Base-by-base conservation (phyloP, 2,797 vertebrate species). In the Tolypeutes matacus region DNA sequence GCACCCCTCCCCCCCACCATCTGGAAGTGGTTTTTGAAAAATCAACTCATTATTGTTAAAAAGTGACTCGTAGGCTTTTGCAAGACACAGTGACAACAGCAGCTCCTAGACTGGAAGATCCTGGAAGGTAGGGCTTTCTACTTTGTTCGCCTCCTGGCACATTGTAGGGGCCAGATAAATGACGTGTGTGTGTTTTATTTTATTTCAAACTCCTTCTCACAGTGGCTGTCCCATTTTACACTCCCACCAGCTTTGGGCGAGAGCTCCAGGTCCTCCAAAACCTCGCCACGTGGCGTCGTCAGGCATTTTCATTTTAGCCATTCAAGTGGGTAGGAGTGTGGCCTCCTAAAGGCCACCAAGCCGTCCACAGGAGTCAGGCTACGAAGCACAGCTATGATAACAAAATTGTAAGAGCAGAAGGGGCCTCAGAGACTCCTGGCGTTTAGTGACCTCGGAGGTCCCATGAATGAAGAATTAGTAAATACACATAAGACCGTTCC, bases 11-110 rank as follows among this genome's bases (percentile, higher is more conserved):
- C 64, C 14, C 27, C 93, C 39, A 3, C 97, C 97, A 97, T 97
- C 96, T 96, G 97, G 97, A 96, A 96, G 73, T 78, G 77, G 76
- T 96, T 97, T 95, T 81, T 93, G 75, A 89, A 91, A 96, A 95
- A 94, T 64, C 83, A 76, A 91, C 93, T 97, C 86, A 89, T 92
- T 93, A 95, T 93, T 96, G 93, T 95, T 96, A 94, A 93, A 97
- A 96, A 96, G 93, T 95, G 94, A 95, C 89, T 77, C 12, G 15
- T 90, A 92, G 95, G 65, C 93, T 95, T 96, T 96, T 80, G 67
- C 81, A 88, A 89, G 93, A 87, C 81, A 91, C 92, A 88, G 90
- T 90, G 95, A 90, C 81, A 49, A 92, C 39, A 62, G 76, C 92
- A 96, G 92, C 81, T 73, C 78, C 42, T 86, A 77, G 62, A 89